Base-by-base conservation (phyloP, 2,797 vertebrate genomes). In the Cyclura pinguis region DNA sequence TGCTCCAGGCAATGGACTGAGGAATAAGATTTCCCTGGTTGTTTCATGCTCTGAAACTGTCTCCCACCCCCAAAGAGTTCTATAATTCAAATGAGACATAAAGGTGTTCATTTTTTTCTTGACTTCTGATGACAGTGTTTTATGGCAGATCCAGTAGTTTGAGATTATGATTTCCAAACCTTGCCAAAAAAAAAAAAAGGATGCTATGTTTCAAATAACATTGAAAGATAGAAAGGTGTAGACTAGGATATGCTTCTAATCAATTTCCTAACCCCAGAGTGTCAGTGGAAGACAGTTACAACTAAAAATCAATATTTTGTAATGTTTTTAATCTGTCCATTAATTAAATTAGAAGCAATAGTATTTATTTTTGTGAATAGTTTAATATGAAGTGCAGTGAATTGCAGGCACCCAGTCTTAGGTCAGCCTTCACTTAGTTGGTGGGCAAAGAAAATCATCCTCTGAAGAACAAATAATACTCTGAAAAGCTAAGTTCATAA, bases 151-250 rank as follows among this genome's bases (percentile, higher is more conserved):
- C 52, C 47, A 35, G 8, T 73, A 10, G 50, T 52, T n/a, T 85
- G 73, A 62, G 50, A 73, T 24, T 55, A 73, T 6, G 0, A 52
- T 20, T 52, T 85, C n/a, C 29, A 18, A 22, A 67, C 4, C 42
- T 47, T 47, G 42, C 42, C 2, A 42, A 42, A 42, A 42, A 42
- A 42, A 47, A 47, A 47, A 47, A 47, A 89, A 18, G 6, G 85
- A 92, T 91, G 86, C 80, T 93, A 89, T 24, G 81, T 89, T 38
- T 78, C 16, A 78, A 88, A 35, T 92, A 50, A 32, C 83, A 1
- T n/a, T 92, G 29, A 88, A 83, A 90, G 74, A 2, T 73, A 32
- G 88, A 85, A 86, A 88, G 88, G 42, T 93, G 62, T 35, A 80
- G 35, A 80, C 13, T 67, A 62, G 14, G 2, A 27, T 67, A 67